Evolutionary conservation across 2,113 vertebrate genomes (phyloP).

Genomic region (Drymodes brunneopygia): DNA sequence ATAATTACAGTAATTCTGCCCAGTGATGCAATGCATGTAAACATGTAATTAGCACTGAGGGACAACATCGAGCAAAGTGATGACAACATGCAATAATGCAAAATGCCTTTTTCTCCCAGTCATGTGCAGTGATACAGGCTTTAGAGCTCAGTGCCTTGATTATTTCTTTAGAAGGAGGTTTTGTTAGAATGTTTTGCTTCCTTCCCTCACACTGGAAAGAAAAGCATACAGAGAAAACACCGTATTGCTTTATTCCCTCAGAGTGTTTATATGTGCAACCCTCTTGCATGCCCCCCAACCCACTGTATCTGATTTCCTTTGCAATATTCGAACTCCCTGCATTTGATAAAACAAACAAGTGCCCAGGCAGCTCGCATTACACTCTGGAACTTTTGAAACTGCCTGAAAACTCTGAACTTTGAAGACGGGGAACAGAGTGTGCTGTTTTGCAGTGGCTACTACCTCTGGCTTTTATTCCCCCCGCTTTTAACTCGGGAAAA

Average conservation of each 20-base stretch:
- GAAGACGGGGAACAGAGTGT: not conserved
- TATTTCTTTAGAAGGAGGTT: slow-evolving; percentile 35
- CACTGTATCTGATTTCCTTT: slow-evolving; percentile 2
- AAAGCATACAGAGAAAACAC: slow-evolving; percentile 12
- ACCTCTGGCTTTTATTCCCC: not conserved
- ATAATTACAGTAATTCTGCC: slow-evolving; percentile 57
- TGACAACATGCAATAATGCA: slow-evolving; percentile 31
- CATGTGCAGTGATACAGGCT: not conserved
- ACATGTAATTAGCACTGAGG: slow-evolving; percentile 46
- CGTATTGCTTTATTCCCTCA: not conserved
- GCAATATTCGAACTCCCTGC: not conserved
- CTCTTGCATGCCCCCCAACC: not conserved
- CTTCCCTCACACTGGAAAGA: not conserved
- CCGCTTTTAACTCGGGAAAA: not conserved
- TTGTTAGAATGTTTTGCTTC: slow-evolving; percentile 40
- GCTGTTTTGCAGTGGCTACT: not conserved
- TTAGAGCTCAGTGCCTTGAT: not conserved
- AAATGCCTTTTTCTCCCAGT: not conserved
- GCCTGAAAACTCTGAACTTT: slow-evolving; percentile 9
- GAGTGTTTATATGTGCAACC: not conserved
- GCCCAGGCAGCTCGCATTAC: slow-evolving; percentile 29
- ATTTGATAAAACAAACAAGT: slow-evolving; percentile 47
- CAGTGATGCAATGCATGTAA: slow-evolving; percentile 46
- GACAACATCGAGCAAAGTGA: slow-evolving; percentile 25
- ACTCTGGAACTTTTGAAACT: slow-evolving; percentile 15